Base-by-base conservation (phyloP, 2,113 vertebrate genomes). In the Paradisaea rubra region DNA sequence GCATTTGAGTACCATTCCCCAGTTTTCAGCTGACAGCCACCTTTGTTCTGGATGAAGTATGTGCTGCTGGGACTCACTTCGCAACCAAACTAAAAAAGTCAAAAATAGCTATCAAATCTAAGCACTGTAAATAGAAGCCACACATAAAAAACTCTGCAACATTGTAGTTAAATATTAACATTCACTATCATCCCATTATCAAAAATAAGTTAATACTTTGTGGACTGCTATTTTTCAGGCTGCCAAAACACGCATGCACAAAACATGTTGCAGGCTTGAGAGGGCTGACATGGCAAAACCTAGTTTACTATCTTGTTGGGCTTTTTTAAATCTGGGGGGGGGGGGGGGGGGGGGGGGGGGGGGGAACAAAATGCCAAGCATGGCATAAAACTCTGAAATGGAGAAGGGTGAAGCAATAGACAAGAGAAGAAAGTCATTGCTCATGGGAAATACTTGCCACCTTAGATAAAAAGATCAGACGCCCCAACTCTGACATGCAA, bases 151-250 rank as follows among this genome's bases (percentile, higher is more conserved):
- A 2, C 0, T 10, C 22, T 13, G 33, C 44, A 86, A 86, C 7
- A 27, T 25, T 54, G 59, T 78, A 71, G 92, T 92, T 91, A 92
- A 82, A 88, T 24, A 93, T 95, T 96, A 97, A 95, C 80, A 45
- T 16, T 70, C 2, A 1, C 56, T 86, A 83, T 91, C 37, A 73
- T 39, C 39, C 22, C 12, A 42, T 80, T 59, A 91, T 61, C 6
- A 4, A 88, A 95, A 78, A 12, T 31, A 83, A 78, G 30, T 78
- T 81, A 88, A 83, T 52, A 3, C 73, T 72, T 68, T 37, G 68
- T 86, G 35, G 15, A 53, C 52, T 24, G 13, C 4, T n/a, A 27
- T 77, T 83, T 83, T 82, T 87, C 84, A 94, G 30, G 24, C 37
- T 86, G 66, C 35, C 50, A 37, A 86, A 83, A 73, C 65, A 49